Evolutionary conservation across 2,888 invertebrate genomes (phyloP), one percentile per base, ranked within the genome.

Genomic region (Nymphalis c-album): DNA sequence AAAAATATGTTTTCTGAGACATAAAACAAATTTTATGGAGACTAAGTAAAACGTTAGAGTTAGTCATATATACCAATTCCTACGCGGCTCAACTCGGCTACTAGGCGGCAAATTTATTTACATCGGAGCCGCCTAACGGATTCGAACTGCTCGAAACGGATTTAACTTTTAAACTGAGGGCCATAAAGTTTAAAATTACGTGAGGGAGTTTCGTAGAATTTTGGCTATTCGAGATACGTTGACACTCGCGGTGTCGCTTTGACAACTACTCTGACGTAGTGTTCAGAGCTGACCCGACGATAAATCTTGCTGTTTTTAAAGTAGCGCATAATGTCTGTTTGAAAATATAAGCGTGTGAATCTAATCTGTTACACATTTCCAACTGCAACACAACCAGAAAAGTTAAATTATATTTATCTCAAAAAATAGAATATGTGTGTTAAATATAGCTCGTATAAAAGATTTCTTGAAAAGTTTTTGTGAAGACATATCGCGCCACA

Each of bases 11-110:
- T 53, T 53, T 53, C 53, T 53, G 16, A 53, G 7, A 53, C 13
- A 16, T 26, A 26, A 53, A 53, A 53, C 22, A 53, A 26, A 53
- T 53, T 53, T 53, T 20, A 53, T 26, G 16, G 16, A 26, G 53
- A 26, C 53, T 53, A 17, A 53, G 26, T 53, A 16, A 53, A 22
- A 53, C 53, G 53, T 26, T 53, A 16, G 53, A 53, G 53, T 20
- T 13, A 53, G 57, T 70, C 55, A 18, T 63, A 58, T 59, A 59
- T 60, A 48, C 58, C 59, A 18, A 64, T 64, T 64, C 51, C 60
- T 18, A 35, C 40, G 18, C 40, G 40, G 35, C 57, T 57, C 31
- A 35, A 57, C 57, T 17, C 51, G 20, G 51, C 20, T 55, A 55
- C 53, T 22, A 31, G n/a, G 53, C 53, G 51, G 51, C 31, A 55